Percentiles rank a stretch among this genome's conserved stretches.
Conservation (phyloP, 2,888 invertebrate genomes). For the Mycalesis mineus region DNA sequence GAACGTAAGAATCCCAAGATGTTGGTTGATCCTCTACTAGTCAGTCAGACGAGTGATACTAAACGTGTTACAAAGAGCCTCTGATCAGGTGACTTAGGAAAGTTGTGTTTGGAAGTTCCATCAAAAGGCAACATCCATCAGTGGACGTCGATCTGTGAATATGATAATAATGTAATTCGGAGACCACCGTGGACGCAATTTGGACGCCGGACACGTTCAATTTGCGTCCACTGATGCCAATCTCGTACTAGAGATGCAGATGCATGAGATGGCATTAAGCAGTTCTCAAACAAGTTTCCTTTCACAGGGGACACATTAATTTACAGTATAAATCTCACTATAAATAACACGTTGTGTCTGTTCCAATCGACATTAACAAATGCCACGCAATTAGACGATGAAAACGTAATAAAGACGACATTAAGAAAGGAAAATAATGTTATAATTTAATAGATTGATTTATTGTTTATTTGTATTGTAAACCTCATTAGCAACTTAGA, state of each 20-base stretch:
- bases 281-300: slow-evolving; percentile 8
- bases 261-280: not conserved
- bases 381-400: slow-evolving; percentile 15
- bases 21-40: too few relatives aligned
- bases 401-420: slow-evolving; percentile 19
- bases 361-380: slow-evolving; percentile 17
- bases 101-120: too few relatives aligned
- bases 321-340: slow-evolving; percentile 17
- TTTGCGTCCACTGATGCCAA: too few relatives aligned
- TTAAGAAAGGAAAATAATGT: slow-evolving; percentile 11
- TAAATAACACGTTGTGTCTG: slow-evolving; percentile 2
- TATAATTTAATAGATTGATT: slow-evolving; percentile 11
- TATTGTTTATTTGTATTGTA: not conserved
- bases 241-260: not conserved
- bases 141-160: too few relatives aligned
- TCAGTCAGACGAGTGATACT: too few relatives aligned
- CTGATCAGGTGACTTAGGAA: too few relatives aligned
- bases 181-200: too few relatives aligned
- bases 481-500: not conserved
- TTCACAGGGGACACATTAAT: slow-evolving; percentile 16
- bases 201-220: not conserved
- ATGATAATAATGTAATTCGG: too few relatives aligned
- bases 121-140: too few relatives aligned
- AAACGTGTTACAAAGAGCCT: too few relatives aligned
- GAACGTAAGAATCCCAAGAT: too few relatives aligned